Base-by-base conservation (phyloP, 2,797 vertebrate genomes). In the Toxotes lorentzi region DNA sequence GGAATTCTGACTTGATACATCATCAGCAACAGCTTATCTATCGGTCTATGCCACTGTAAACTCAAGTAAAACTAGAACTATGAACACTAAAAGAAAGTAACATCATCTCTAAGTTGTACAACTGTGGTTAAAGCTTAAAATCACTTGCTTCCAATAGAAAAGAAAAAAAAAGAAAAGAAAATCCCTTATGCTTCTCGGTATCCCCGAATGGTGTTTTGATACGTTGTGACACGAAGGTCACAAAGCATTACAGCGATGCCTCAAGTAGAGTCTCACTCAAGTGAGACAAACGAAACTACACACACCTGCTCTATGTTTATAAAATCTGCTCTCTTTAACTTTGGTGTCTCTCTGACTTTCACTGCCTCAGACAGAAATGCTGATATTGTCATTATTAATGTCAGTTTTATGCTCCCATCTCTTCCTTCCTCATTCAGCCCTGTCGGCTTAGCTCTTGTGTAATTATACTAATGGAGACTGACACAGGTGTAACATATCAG, bases 391-490 rank as follows among this genome's bases (percentile, higher is more conserved):
- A 84, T 90, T 78, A 89, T 85, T 84, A 73, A 75, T 88, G 74
- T 83, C 82, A 65, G 24, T 67, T 89, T 82, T 57, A n/a, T 66
- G 72, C 65, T 50, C 69, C 32, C 70, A 60, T 76, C 54, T 81
- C 67, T 72, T 68, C 35, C 24, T 17, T 79, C 60, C 72, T 70
- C 71, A 65, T 63, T 81, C 73, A 35, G n/a, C 59, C 70, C 81
- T 88, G 81, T 88, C 73, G 60, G 54, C 69, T 86, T 71, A 75
- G 79, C 77, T 81, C 69, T 67, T 72, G 60, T 78, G 40, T 86
- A 78, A 80, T 92, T 89, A 86, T 70, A 53, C 73, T 83, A 91
- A 92, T 86, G 79, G 74, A 57, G 76, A 87, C 79, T 88, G 89
- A 90, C 89, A 88, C 73, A 70, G 76, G 86, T 89, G 81, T 82